Percentiles rank a stretch among this genome's conserved stretches.
These are phyloP conservation scores for Rosalia funebris DNA, from an alignment of 2,888 invertebrate species.

Conservation along the genomic window DNA sequence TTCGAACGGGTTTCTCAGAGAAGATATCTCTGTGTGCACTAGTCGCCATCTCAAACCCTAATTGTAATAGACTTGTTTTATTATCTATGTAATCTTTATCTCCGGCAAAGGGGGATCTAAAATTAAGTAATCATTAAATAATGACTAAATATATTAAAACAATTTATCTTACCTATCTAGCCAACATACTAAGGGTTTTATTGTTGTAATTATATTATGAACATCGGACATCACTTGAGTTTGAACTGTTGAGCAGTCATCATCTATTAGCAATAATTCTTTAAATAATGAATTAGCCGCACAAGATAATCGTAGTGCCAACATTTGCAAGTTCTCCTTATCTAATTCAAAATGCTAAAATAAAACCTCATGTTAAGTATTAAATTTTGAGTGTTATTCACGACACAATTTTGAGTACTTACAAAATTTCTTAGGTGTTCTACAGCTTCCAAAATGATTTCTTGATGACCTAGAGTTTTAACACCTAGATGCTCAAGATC, in stretches of 20 bases:
- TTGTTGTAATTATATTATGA: constrained; percentile 82
- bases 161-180: constrained; percentile 75
- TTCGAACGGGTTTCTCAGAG: constrained; percentile 85
- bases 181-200: constrained; percentile 92
- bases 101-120: constrained; percentile 70
- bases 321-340: constrained; percentile 89
- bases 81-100: constrained; percentile 76
- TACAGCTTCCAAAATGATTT: constrained; percentile 91
- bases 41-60: constrained; percentile 88
- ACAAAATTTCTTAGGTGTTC: constrained; percentile 90
- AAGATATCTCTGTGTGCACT: constrained; percentile 91
- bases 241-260: constrained; percentile 69
- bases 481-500: constrained; percentile 90
- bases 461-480: constrained; percentile 90
- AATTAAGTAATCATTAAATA: constrained; percentile 27
- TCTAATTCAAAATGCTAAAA: constrained; percentile 89
- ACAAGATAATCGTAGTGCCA: constrained; percentile 86
- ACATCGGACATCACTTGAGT: constrained; percentile 87
- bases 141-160: neutral
- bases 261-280: constrained; percentile 71
- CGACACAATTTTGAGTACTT: constrained; percentile 62
- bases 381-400: neutral
- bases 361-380: too few relatives aligned
- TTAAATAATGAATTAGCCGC: constrained; percentile 82
- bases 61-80: constrained; percentile 77